Evolutionary conservation across 1,140 invertebrate genomes (phyloP), one percentile per base, ranked within the genome.

Genomic region (Temnothorax nylanderi): DNA sequence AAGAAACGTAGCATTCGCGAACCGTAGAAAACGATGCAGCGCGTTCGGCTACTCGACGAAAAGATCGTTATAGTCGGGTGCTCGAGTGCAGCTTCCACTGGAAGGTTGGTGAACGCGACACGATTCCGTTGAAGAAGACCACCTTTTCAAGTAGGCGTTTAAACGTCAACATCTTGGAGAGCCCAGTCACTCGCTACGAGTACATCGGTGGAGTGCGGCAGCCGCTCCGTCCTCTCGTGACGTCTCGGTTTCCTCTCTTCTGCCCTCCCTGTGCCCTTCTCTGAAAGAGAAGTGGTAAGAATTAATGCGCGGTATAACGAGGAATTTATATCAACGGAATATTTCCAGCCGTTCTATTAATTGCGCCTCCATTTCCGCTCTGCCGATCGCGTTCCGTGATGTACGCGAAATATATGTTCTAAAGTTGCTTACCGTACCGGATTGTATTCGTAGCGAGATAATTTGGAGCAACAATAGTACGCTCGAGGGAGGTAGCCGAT

Each of bases 291-390:
- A 87, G 71, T 86, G 86, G 84, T 84, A 86, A 87, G 88, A 90
- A 89, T 90, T 90, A 90, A 90, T 87, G 71, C 77, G 32, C 84
- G 86, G 71, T 82, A 78, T 74, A 71, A 78, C 74, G 88, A 88
- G 88, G 88, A 87, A 87, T 90, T 87, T 85, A 86, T 87, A 90
- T 80, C 88, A 87, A 75, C 80, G 65, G 88, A 84, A 85, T 90
- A 89, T 90, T 90, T 90, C 76, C 88, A 88, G 26, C 54, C 69
- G 54, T 84, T 75, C 88, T 89, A 90, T 90, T 90, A 84, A 86
- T 87, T 86, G 71, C 71, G 49, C 60, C 16, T 67, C 60, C 62
- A 65, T 75, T 84, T 75, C 80, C 54, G 80, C 41, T 75, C 32
- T 32, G 47, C 41, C 80, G 69, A 84, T 84, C 54, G 41, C 32